Evolutionary conservation across 1,140 invertebrate species (phyloP).

Genomic region (Drosophila nikananu): DNA sequence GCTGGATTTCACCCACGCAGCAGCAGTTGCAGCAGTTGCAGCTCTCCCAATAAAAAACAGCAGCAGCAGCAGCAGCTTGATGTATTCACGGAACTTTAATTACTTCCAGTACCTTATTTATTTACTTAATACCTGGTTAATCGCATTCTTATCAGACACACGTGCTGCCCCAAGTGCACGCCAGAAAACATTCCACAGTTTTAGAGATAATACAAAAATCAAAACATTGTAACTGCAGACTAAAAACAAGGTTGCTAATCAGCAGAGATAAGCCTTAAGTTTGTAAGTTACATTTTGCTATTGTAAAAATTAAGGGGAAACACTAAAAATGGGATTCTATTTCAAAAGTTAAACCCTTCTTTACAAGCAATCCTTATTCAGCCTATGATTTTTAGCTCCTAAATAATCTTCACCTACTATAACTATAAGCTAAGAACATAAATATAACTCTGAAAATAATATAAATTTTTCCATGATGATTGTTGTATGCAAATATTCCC

Average conservation of each 20-base stretch:
- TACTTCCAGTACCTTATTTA: slow-evolving; percentile 9
- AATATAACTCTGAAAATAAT: background rate
- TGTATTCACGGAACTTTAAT: slow-evolving; percentile 11
- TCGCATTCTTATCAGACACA: slow-evolving; percentile 50
- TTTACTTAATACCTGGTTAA: slow-evolving; percentile 43
- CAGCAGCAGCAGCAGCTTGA: slow-evolving; percentile 12
- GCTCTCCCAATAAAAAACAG: slow-evolving; percentile 8
- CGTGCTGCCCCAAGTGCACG: slow-evolving; percentile 30
- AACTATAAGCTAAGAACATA: background rate
- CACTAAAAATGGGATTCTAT: accelerated
- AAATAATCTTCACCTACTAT: background rate
- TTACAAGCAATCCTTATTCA: no score
- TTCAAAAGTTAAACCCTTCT: no score
- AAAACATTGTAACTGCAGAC: slow-evolving; percentile 31
- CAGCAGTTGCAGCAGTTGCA: slow-evolving; percentile 21
- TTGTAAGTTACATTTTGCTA: background rate
- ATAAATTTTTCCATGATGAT: accelerated
- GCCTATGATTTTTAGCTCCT: no score
- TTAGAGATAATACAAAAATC: slow-evolving; percentile 48
- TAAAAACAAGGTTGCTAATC: slow-evolving; percentile 1
- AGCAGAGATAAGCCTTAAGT: background rate
- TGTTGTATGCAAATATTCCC: background rate
- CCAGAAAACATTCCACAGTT: slow-evolving; percentile 43
- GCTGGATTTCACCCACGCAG: slow-evolving; percentile 77
- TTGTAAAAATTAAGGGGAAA: background rate